Percentiles rank a stretch among this genome's conserved stretches.
Conservation (phyloP, 2,113 vertebrate species). For the Saguinus imperator region DNA sequence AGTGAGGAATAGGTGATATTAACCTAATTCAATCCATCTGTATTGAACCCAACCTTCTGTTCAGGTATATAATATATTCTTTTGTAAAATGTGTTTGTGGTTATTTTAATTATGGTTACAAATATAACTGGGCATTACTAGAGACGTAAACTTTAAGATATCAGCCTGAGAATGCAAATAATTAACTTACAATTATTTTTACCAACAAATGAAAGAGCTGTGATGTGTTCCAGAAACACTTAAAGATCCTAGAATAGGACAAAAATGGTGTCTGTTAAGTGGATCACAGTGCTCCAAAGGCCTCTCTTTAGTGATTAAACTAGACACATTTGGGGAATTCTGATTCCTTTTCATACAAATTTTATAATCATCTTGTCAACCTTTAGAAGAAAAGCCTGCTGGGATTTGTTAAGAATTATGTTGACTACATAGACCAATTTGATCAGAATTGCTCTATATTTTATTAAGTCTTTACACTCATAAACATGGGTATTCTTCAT, state of each 20-base stretch:
- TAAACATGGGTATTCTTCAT: neutral
- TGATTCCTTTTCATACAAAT: neutral
- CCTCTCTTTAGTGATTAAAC: neutral
- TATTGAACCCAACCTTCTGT: neutral
- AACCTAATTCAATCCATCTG: neutral
- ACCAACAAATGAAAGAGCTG: neutral
- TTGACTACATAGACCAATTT: neutral
- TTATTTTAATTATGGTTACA: neutral
- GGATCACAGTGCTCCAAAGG: neutral
- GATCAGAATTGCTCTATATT: neutral
- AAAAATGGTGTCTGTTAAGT: neutral
- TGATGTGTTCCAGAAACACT: neutral
- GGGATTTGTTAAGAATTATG: neutral
- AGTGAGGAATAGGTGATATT: neutral
- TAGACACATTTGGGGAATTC: neutral
- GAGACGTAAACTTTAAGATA: neutral
- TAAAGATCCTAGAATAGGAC: neutral
- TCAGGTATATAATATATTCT: neutral
- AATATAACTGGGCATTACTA: neutral
- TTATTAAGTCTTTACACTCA: neutral
- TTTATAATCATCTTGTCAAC: neutral
- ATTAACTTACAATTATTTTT: neutral
- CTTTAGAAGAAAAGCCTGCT: neutral
- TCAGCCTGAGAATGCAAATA: neutral
- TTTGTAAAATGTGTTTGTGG: neutral